Conservation (phyloP, 2,888 invertebrate species). For the Homarus gammarus region DNA sequence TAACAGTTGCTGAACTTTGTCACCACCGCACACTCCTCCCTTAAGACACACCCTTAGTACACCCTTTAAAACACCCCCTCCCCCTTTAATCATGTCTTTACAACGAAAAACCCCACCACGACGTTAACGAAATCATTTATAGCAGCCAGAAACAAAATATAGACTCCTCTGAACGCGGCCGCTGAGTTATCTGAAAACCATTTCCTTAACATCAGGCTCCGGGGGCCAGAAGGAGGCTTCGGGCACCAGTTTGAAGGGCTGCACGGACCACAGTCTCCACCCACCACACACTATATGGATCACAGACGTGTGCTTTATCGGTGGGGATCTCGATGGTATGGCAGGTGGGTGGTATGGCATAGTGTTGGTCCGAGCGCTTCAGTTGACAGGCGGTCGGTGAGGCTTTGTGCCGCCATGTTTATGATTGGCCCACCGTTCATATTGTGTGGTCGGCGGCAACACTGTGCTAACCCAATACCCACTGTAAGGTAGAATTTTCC, state of each 20-base stretch:
- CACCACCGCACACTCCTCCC: no score
- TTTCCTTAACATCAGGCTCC: conserved; percentile 57
- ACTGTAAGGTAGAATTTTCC: not conserved
- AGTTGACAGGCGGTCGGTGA: conserved; percentile 65
- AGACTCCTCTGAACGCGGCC: conserved; percentile 30
- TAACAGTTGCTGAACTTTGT: no score
- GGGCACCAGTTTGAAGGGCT: conserved; percentile 47
- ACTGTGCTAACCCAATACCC: conserved; percentile 7
- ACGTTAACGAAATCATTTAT: conserved; percentile 6
- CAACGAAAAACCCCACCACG: no score
- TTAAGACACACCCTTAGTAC: no score
- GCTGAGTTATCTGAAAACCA: conserved; percentile 67
- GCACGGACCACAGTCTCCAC: not conserved
- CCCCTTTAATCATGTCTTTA: no score
- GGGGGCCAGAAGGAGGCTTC: conserved; percentile 45
- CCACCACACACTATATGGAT: conserved; percentile 28
- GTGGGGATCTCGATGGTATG: conserved; percentile 50
- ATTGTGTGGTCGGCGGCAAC: conserved; percentile 51
- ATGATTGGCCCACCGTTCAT: conserved; percentile 67
- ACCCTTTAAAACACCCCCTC: no score
- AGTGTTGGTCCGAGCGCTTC: conserved; percentile 47
- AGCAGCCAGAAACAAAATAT: conserved; percentile 47
- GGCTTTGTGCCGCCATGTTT: conserved; percentile 66
- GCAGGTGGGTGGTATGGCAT: conserved; percentile 31
- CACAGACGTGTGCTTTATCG: conserved; percentile 50